Percentiles rank a stretch among this genome's conserved stretches.
Evolutionary conservation across 2,888 invertebrate genomes (phyloP).

Genomic region (Eupeodes luniger): DNA sequence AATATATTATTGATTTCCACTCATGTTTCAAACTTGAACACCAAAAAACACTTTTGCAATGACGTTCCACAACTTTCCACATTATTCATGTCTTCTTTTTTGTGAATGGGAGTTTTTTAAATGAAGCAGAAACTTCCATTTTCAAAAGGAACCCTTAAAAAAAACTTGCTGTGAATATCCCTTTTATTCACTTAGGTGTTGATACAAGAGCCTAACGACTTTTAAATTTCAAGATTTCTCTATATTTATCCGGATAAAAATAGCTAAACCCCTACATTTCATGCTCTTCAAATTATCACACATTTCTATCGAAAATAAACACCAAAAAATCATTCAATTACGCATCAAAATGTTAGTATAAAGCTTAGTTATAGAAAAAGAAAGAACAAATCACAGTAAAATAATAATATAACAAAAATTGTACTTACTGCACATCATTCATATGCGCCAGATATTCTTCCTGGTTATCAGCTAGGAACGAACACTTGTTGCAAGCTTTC

Average conservation of each 20-base stretch:
- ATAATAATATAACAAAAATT: neutral
- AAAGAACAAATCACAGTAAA: neutral
- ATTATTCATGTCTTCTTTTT: no score
- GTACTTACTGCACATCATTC: conserved; percentile 90
- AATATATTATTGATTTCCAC: no score
- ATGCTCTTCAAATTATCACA: conserved; percentile 52
- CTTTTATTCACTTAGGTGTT: no score
- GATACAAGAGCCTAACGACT: no score
- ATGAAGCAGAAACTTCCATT: no score
- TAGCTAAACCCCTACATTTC: conserved; percentile 27
- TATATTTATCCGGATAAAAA: neutral
- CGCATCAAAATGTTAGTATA: conserved; percentile 44
- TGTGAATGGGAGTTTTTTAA: no score
- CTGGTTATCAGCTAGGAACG: conserved; percentile 93
- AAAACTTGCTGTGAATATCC: no score
- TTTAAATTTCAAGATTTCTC: conserved; percentile 32
- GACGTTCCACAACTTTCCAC: no score
- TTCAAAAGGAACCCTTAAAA: no score
- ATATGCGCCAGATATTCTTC: conserved; percentile 91
- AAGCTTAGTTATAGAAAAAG: conserved; percentile 16
- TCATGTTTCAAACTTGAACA: no score
- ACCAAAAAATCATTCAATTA: conserved; percentile 52
- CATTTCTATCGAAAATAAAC: conserved; percentile 34
- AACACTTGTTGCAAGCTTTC: conserved; percentile 94
- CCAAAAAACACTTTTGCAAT: no score